phyloP scores from a whole-genome alignment of 1,140 invertebrate genomes.

The Hyles euphorbiae region DNA sequence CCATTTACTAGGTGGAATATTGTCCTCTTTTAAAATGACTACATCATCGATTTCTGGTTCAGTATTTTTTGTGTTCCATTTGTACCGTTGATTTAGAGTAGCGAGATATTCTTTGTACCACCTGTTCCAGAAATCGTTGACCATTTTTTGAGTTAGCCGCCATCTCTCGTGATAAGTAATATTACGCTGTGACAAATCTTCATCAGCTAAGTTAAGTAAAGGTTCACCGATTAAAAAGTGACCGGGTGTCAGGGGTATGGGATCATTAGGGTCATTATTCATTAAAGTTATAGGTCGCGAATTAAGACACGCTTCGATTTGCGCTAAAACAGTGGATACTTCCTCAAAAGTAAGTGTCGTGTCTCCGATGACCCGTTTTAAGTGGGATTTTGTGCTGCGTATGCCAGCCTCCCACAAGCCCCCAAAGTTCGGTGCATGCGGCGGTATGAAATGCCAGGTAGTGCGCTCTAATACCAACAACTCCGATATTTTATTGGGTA shows the following conservation, averaged over 20 bases:
- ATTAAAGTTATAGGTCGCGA: not conserved
- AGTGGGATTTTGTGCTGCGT: not conserved
- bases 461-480: not conserved
- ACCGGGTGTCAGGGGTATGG: not conserved
- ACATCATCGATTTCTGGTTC: slow-evolving; percentile 7
- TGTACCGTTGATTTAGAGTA: slow-evolving; percentile 2
- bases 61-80: not conserved
- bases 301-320: not conserved
- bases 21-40: slow-evolving; percentile 8
- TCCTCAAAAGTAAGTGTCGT: not conserved
- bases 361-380: not conserved
- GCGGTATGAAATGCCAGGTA: not conserved
- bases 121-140: slow-evolving; percentile 1
- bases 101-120: slow-evolving; percentile 3
- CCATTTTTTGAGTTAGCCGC: not conserved
- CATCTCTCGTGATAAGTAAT: not conserved
- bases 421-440: not conserved
- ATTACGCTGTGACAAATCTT: not conserved
- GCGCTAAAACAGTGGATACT: not conserved
- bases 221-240: slow-evolving; percentile 5
- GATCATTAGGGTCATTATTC: not conserved
- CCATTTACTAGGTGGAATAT: slow-evolving; percentile 11
- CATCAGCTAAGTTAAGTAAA: not conserved
- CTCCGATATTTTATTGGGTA: not conserved
- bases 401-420: not conserved